Conservation (phyloP, 2,888 invertebrate genomes). For the Acrocera orbiculus region DNA sequence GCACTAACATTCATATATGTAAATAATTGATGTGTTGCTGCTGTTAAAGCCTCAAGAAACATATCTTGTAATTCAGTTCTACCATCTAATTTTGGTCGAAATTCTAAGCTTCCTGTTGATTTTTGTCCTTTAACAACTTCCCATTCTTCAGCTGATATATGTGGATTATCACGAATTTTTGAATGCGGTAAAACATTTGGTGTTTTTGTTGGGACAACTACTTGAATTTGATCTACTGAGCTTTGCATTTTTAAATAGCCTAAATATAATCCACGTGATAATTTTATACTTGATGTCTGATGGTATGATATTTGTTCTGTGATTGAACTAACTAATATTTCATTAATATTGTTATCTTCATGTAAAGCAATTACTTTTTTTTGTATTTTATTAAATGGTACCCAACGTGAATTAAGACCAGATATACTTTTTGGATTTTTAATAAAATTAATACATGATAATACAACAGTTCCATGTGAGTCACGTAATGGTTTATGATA, state of each 20-base stretch:
- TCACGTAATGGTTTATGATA: slow-evolving; percentile 84
- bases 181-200: slow-evolving; percentile 92
- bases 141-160: slow-evolving; percentile 96
- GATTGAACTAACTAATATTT: slow-evolving; percentile 71
- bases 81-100: slow-evolving; percentile 29
- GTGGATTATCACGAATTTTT: slow-evolving; percentile 84
- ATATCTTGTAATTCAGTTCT: slow-evolving; percentile 63
- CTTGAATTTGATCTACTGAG: slow-evolving; percentile 84
- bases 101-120: slow-evolving; percentile 26
- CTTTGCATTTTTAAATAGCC: slow-evolving; percentile 94
- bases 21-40: slow-evolving; percentile 56
- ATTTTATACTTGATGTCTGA: slow-evolving; percentile 55
- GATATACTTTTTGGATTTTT: slow-evolving; percentile 60
- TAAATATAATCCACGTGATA: slow-evolving; percentile 79
- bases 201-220: slow-evolving; percentile 79
- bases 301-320: slow-evolving; percentile 56
- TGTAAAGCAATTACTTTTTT: slow-evolving; percentile 59
- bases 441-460: slow-evolving; percentile 64
- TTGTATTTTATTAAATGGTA: slow-evolving; percentile 67
- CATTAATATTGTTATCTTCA: slow-evolving; percentile 58
- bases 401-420: slow-evolving; percentile 82
- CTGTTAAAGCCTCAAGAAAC: slow-evolving; percentile 59
- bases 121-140: slow-evolving; percentile 58
- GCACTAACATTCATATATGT: slow-evolving; percentile 60
- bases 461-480: slow-evolving; percentile 73